phyloP scores from a whole-genome alignment of 2,888 invertebrate genomes.

The Epinotia nisella region DNA sequence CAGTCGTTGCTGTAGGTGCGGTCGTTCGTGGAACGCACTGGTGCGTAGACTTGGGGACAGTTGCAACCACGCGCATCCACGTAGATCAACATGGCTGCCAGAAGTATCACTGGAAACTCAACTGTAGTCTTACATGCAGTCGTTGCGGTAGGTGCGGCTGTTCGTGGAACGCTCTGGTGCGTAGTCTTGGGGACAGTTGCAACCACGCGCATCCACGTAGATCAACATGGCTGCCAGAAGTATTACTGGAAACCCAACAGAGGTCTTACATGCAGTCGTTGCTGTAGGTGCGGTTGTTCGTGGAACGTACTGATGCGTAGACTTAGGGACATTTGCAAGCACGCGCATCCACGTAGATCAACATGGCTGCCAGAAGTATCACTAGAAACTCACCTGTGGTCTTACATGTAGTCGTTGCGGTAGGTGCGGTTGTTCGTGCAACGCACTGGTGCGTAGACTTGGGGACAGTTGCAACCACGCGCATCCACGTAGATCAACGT shows the following conservation, averaged over 20 bases:
- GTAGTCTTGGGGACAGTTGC: too few species aligned
- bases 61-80: conserved; percentile 31
- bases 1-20: not conserved
- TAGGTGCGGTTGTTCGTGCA: conserved; percentile 36
- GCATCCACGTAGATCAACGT: not conserved
- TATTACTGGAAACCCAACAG: too few species aligned
- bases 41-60: conserved; percentile 41
- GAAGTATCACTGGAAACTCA: too few species aligned
- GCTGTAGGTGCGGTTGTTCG: too few species aligned
- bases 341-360: not conserved
- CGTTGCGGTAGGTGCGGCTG: conserved; percentile 5
- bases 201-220: too few species aligned
- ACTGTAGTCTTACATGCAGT: conserved; percentile 40
- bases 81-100: not conserved
- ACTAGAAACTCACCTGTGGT: too few species aligned
- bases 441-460: too few species aligned
- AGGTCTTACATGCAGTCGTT: too few species aligned
- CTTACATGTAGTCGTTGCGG: conserved; percentile 39
- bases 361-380: too few species aligned
- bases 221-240: too few species aligned
- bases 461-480: conserved; percentile 42
- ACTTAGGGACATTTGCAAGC: conserved; percentile 43
- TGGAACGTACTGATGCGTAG: too few species aligned
- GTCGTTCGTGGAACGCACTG: conserved; percentile 47
- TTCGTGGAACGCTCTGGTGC: conserved; percentile 48